Evolutionary conservation across 2,113 vertebrate species (phyloP).

Genomic region (Ptilonorhynchus violaceus): DNA sequence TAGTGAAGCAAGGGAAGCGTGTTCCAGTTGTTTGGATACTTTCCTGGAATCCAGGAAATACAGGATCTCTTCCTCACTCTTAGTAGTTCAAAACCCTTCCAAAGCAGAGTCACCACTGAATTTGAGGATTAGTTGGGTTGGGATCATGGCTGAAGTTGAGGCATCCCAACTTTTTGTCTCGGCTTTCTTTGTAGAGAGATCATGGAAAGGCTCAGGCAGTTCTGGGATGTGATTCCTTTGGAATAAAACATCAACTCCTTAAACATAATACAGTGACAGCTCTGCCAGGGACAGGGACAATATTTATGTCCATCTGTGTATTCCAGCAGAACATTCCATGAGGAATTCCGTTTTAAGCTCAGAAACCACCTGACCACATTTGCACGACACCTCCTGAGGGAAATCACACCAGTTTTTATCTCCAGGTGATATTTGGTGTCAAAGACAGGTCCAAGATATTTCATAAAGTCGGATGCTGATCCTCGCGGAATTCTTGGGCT

Average conservation of each 20-base stretch:
- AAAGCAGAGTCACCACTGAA: not conserved
- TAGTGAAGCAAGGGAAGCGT: not conserved
- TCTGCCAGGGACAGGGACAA: not conserved
- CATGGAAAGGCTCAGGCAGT: not conserved
- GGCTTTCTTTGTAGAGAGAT: not conserved
- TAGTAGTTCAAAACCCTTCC: not conserved
- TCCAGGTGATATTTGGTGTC: not conserved
- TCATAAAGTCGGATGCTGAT: not conserved
- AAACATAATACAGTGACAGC: fast-evolving
- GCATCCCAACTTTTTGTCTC: not conserved
- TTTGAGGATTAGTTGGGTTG: not conserved
- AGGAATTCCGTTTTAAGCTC: not conserved
- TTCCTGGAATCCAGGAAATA: not conserved
- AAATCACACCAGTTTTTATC: not conserved
- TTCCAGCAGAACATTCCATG: not conserved
- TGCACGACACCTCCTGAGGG: not conserved
- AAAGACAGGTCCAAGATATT: not conserved
- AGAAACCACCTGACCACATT: not conserved
- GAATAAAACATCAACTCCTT: not conserved
- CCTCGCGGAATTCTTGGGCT: not conserved
- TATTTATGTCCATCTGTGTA: not conserved
- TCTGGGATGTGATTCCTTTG: not conserved
- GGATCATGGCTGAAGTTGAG: not conserved
- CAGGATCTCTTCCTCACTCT: not conserved
- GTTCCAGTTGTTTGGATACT: not conserved